These are phyloP conservation scores for Bolinopsis microptera DNA, from an alignment of 37 sponge, comb jelly and placozoan species.

Conservation along the genomic window DNA sequence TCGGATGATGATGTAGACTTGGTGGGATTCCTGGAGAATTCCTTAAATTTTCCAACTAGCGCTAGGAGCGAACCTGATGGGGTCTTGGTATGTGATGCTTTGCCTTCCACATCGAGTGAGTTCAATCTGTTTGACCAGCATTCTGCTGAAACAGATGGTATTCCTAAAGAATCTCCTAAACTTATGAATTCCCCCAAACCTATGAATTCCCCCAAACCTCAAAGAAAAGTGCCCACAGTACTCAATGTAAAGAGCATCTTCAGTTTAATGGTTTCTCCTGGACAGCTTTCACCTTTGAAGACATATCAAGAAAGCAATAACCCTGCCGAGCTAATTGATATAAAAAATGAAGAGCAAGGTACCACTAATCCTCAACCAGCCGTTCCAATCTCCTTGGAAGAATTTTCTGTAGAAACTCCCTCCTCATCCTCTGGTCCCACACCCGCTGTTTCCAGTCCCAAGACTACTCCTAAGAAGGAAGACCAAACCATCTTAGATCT, in stretches of 20 bases:
- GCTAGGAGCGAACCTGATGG: not conserved
- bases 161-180: not conserved
- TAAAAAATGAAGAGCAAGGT: not conserved
- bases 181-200: no score
- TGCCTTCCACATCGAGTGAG: not conserved
- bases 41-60: not conserved
- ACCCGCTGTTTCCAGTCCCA: not conserved
- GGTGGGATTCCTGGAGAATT: not conserved
- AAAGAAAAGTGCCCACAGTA: not conserved
- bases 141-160: not conserved
- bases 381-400: not conserved
- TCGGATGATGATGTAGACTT: conserved; percentile 36
- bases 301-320: not conserved
- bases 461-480: not conserved
- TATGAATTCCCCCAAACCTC: no score
- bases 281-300: not conserved
- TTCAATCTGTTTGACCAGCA: not conserved
- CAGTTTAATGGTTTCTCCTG: not conserved
- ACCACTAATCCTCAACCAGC: not conserved
- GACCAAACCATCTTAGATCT: not conserved
- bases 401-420: no score
- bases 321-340: not conserved
- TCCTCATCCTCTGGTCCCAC: not conserved
- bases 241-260: not conserved
- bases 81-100: not conserved